A percentile compares a stretch with the other conserved stretches of the same genome.
Conservation (phyloP, 2,113 vertebrate genomes). For the Panthera leo region DNA sequence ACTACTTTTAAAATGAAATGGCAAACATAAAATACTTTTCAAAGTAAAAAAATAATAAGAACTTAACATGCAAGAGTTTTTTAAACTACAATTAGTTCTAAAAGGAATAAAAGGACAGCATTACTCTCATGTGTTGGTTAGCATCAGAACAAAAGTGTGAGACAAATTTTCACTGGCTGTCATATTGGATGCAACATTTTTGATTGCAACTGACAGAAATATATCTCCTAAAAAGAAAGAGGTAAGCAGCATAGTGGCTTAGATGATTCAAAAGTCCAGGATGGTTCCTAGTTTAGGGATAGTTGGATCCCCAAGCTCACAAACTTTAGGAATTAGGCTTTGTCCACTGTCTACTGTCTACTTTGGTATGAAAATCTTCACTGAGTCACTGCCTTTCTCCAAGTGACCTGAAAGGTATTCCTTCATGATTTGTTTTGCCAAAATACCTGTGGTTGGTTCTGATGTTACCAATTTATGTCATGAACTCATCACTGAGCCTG, state of each 20-base stretch:
- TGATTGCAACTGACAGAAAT: not conserved
- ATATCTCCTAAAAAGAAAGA: not conserved
- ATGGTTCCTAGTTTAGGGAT: not conserved
- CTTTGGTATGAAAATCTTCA: not conserved
- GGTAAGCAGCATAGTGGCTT: not conserved
- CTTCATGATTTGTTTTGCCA: not conserved
- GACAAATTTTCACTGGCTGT: not conserved
- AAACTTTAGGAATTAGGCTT: not conserved
- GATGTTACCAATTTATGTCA: not conserved
- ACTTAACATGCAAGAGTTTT: not conserved
- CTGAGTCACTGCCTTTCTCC: not conserved
- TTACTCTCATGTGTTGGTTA: not conserved
- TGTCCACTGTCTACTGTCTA: not conserved
- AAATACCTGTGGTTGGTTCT: not conserved
- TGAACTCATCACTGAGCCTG: not conserved
- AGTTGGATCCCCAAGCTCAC: not conserved
- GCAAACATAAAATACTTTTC: not conserved
- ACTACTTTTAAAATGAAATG: not conserved
- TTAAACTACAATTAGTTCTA: not conserved
- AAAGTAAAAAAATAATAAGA: not conserved
- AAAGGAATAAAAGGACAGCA: not conserved
- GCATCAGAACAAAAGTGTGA: not conserved
- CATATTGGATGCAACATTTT: not conserved
- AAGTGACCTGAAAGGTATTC: not conserved
- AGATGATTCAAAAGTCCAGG: not conserved